Conservation (phyloP, 2,113 vertebrate genomes). For the Mirounga angustirostris region DNA sequence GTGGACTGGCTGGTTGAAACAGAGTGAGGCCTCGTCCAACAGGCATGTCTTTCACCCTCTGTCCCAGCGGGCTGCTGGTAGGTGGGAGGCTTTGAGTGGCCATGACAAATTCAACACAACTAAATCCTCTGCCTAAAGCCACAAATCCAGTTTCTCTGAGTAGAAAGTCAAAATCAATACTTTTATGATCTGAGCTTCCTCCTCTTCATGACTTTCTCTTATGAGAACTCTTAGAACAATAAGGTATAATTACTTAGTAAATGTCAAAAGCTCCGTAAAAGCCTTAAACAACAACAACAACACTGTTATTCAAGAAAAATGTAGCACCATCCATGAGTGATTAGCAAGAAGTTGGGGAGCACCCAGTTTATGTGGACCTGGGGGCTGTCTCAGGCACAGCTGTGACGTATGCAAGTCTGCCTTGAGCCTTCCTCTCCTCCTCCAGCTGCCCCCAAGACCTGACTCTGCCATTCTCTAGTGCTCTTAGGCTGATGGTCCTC, state of each 20-base stretch:
- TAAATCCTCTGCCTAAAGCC: conserved; percentile 20
- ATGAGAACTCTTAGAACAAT: neutral
- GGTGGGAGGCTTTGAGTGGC: neutral
- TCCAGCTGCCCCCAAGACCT: neutral
- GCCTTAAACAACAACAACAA: neutral
- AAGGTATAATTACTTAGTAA: neutral
- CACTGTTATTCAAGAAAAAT: neutral
- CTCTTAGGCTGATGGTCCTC: neutral
- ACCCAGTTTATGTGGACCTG: neutral
- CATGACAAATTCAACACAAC: conserved; percentile 65
- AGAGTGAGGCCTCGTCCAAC: neutral
- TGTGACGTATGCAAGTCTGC: neutral
- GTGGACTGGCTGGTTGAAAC: neutral
- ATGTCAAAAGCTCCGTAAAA: neutral
- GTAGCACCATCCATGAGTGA: neutral
- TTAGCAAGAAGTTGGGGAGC: neutral
- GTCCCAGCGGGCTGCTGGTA: neutral
- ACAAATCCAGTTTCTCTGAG: conserved; percentile 41
- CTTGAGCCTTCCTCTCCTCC: neutral
- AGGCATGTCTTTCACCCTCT: neutral
- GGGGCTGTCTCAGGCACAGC: neutral
- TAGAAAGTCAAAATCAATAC: neutral
- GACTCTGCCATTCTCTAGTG: neutral
- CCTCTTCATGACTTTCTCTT: neutral
- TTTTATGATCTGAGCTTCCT: neutral